Evolutionary conservation across 2,888 invertebrate genomes (phyloP).

Genomic region (Chrysomela aeneicollis): DNA sequence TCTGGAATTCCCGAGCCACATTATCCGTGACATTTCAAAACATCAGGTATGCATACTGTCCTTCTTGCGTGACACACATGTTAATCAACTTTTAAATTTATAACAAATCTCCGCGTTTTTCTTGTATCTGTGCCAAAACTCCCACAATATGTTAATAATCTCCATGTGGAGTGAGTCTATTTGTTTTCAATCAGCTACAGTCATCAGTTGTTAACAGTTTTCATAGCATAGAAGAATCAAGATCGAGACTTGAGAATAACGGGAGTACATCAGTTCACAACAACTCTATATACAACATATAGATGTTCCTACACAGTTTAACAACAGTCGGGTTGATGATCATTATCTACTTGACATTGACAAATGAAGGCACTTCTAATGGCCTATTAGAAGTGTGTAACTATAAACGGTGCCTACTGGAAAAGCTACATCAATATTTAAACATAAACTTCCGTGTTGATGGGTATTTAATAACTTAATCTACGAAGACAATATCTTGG

Average conservation of each 20-base stretch:
- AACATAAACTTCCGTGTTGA: constrained; percentile 1
- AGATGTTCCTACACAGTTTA: not conserved
- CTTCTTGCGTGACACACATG: constrained; percentile 31
- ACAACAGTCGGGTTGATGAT: constrained; percentile 16
- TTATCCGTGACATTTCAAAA: constrained; percentile 19
- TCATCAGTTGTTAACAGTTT: constrained; percentile 48
- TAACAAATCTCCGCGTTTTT: constrained; percentile 28
- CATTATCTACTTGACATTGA: constrained; percentile 9
- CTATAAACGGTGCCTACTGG: not conserved
- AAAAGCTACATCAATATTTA: not conserved
- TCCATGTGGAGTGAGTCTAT: constrained; percentile 10
- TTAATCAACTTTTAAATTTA: constrained; percentile 29
- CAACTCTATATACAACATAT: not conserved
- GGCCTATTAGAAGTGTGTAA: not conserved
- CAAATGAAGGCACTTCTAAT: constrained; percentile 12
- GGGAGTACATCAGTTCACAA: not conserved
- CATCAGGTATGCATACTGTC: constrained; percentile 29
- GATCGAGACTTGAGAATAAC: not conserved
- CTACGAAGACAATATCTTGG: too few relatives aligned
- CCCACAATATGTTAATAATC: constrained; percentile 10
- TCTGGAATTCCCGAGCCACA: constrained; percentile 15
- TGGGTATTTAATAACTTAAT: not conserved
- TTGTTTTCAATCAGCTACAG: constrained; percentile 2
- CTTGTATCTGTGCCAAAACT: constrained; percentile 26
- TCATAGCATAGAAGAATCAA: constrained; percentile 36